Conservation (phyloP, 1,140 invertebrate genomes). For the Drosophila truncata region DNA sequence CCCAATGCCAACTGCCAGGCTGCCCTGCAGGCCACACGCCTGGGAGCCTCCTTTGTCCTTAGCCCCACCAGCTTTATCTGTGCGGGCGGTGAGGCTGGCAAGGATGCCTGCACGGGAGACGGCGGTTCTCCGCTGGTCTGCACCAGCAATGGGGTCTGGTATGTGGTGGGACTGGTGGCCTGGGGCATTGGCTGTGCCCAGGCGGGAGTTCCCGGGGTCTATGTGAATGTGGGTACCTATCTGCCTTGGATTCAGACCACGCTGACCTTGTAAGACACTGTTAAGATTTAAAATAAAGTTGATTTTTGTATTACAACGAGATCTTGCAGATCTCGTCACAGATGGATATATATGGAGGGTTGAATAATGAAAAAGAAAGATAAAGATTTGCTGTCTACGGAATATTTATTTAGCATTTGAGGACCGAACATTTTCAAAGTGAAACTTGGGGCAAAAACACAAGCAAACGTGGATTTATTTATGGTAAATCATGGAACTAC, state of each 20-base stretch:
- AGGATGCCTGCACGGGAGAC: constrained; percentile 92
- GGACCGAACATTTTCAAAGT: not conserved
- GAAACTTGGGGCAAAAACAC: not conserved
- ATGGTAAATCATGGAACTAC: not conserved
- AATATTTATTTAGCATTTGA: not conserved
- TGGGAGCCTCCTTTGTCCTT: constrained; percentile 88
- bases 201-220: constrained; percentile 89
- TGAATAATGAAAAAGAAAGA: not conserved
- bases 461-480: not conserved
- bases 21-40: constrained; percentile 88
- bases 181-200: constrained; percentile 91
- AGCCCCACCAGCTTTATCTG: constrained; percentile 90
- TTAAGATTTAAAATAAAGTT: not conserved
- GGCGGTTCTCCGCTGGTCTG: constrained; percentile 92
- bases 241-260: constrained; percentile 88
- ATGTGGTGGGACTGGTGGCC: constrained; percentile 89
- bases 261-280: constrained; percentile 44
- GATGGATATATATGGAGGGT: too few relatives aligned
- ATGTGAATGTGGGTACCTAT: constrained; percentile 88
- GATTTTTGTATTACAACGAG: not conserved
- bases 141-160: constrained; percentile 87
- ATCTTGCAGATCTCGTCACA: not conserved
- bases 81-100: constrained; percentile 91
- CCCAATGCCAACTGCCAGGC: constrained; percentile 88
- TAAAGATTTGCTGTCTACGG: not conserved